Conservation (phyloP, 2,113 vertebrate genomes). For the Nasalis larvatus region DNA sequence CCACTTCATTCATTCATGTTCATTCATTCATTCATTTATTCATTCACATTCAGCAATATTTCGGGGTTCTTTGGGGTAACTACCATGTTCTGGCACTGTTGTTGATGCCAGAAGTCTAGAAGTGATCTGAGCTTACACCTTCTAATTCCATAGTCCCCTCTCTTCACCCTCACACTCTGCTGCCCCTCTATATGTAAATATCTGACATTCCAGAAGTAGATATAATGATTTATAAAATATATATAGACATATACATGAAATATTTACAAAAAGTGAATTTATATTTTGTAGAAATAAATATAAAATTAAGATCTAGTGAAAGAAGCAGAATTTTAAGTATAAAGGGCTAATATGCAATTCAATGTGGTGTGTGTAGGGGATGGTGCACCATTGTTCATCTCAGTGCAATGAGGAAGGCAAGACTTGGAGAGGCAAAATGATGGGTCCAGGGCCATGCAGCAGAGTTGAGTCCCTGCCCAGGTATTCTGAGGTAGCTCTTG, state of each 20-base stretch:
- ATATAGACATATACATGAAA: not conserved
- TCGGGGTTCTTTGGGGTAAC: no score
- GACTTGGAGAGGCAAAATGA: no score
- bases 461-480: not conserved
- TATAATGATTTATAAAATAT: not conserved
- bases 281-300: not conserved
- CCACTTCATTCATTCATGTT: no score
- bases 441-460: not conserved
- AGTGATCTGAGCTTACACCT: not conserved
- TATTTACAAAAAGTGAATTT: not conserved
- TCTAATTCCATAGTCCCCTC: not conserved
- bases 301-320: not conserved
- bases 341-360: not conserved
- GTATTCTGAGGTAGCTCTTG: no score
- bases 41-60: no score
- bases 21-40: no score
- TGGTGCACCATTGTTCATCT: rapidly evolving
- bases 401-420: no score
- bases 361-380: not conserved
- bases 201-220: not conserved
- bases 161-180: not conserved
- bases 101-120: no score
- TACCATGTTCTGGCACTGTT: no score
- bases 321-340: not conserved
- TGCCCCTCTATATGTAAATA: not conserved